These are phyloP conservation scores for Mormyrops attenuatus DNA, from an alignment of 2,797 vertebrate genomes.

Conservation along the genomic window DNA sequence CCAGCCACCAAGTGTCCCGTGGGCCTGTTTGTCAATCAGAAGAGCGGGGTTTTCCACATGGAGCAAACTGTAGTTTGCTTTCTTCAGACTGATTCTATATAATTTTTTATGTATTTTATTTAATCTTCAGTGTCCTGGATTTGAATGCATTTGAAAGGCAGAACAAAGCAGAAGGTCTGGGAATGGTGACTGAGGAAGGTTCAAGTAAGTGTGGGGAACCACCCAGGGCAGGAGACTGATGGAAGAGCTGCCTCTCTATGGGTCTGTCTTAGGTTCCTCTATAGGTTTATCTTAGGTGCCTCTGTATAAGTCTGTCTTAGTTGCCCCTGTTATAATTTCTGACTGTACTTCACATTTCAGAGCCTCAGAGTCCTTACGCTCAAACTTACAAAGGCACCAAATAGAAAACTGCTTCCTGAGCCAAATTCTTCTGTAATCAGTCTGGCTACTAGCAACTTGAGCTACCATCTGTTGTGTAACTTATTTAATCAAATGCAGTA, in stretches of 20 bases:
- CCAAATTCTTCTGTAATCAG: slow-evolving; percentile 1
- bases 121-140: slow-evolving; percentile 81
- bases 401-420: neutral
- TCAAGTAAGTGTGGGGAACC: slow-evolving; percentile 80
- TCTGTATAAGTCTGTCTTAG: neutral
- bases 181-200: slow-evolving; percentile 98
- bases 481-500: neutral
- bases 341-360: neutral
- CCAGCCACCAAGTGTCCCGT: neutral
- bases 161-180: slow-evolving; percentile 97
- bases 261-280: neutral
- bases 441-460: neutral
- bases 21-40: neutral
- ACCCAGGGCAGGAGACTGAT: slow-evolving; percentile 11
- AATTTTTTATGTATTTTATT: slow-evolving; percentile 5
- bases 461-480: neutral
- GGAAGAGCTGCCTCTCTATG: neutral
- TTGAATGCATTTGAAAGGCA: slow-evolving; percentile 98
- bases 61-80: neutral
- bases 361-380: neutral
- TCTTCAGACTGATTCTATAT: neutral
- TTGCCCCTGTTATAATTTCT: neutral
- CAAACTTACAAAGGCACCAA: neutral
- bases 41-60: neutral
- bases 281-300: neutral